Evolutionary conservation across 2,888 invertebrate species (phyloP).

Genomic region (Sipunculus nudus): DNA sequence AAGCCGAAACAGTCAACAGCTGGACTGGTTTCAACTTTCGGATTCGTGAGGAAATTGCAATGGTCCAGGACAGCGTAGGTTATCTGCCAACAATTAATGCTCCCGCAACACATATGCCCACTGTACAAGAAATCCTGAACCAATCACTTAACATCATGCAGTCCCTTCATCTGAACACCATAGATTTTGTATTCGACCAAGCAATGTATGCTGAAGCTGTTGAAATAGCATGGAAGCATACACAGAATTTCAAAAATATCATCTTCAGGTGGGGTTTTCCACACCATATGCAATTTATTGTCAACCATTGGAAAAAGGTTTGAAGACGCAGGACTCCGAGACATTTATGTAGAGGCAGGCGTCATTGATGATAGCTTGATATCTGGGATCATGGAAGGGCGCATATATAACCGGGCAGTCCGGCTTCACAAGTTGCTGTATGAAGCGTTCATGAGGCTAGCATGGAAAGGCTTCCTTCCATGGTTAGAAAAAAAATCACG

Average conservation of each 20-base stretch:
- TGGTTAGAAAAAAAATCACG: slow-evolving; percentile 12
- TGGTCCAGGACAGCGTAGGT: slow-evolving; percentile 10
- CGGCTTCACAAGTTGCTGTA: slow-evolving; percentile 33
- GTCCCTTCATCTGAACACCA: slow-evolving; percentile 17
- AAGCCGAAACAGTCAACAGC: no score
- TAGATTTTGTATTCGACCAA: slow-evolving; percentile 32
- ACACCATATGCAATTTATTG: slow-evolving; percentile 38
- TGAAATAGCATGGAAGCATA: slow-evolving; percentile 38
- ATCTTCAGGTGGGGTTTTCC: slow-evolving; percentile 36
- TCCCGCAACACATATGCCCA: slow-evolving; percentile 18
- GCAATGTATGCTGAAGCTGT: slow-evolving; percentile 41
- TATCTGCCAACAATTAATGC: slow-evolving; percentile 24
- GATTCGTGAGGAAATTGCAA: not conserved
- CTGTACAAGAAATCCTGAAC: slow-evolving; percentile 16
- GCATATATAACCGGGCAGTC: slow-evolving; percentile 24
- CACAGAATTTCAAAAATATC: slow-evolving; percentile 18
- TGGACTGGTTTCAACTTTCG: slow-evolving; percentile 4
- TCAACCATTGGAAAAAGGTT: slow-evolving; percentile 39
- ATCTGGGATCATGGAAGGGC: slow-evolving; percentile 28
- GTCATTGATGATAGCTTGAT: slow-evolving; percentile 40
- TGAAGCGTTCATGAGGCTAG: slow-evolving; percentile 32
- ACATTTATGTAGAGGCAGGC: slow-evolving; percentile 37
- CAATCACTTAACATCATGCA: slow-evolving; percentile 17
- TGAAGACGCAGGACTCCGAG: slow-evolving; percentile 37
- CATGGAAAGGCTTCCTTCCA: slow-evolving; percentile 7